A percentile compares a stretch with the other conserved stretches of the same genome.
These are phyloP conservation scores for Aricia artaxerxes DNA, from an alignment of 2,888 invertebrate genomes.

Conservation along the genomic window DNA sequence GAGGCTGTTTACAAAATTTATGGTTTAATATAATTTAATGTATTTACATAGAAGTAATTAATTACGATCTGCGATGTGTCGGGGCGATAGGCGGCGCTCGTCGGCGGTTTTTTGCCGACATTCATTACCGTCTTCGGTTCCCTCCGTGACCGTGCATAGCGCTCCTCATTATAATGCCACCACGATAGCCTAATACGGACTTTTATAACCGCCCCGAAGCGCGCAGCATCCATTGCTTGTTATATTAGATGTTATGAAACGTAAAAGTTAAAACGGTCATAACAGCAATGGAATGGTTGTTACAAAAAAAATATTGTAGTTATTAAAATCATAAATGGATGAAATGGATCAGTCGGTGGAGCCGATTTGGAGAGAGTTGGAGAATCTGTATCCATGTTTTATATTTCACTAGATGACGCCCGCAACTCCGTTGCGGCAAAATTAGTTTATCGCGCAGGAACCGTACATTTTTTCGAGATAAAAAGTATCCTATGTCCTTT, in stretches of 20 bases:
- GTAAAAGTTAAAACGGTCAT: neutral
- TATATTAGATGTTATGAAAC: neutral
- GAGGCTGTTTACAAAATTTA: neutral
- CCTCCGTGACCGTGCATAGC: constrained; percentile 1
- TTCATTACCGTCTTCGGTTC: neutral
- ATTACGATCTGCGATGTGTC: constrained; percentile 17
- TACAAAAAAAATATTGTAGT: neutral
- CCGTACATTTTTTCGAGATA: no score
- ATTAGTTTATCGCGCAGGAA: no score
- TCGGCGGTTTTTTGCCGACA: neutral
- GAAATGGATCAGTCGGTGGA: neutral
- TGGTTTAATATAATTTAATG: constrained; percentile 12
- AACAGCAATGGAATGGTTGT: neutral
- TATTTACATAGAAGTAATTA: constrained; percentile 19
- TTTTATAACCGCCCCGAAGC: neutral
- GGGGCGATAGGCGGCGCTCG: neutral
- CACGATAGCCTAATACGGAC: neutral
- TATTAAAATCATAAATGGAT: neutral
- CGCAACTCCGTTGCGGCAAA: no score
- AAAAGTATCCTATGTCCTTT: no score
- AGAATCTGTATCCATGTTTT: no score
- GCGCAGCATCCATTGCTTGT: neutral
- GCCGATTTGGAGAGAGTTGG: neutral
- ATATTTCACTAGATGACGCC: no score
- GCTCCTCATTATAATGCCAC: neutral